phyloP scores from a whole-genome alignment of 2,888 invertebrate species.

The Lithophane leautieri region DNA sequence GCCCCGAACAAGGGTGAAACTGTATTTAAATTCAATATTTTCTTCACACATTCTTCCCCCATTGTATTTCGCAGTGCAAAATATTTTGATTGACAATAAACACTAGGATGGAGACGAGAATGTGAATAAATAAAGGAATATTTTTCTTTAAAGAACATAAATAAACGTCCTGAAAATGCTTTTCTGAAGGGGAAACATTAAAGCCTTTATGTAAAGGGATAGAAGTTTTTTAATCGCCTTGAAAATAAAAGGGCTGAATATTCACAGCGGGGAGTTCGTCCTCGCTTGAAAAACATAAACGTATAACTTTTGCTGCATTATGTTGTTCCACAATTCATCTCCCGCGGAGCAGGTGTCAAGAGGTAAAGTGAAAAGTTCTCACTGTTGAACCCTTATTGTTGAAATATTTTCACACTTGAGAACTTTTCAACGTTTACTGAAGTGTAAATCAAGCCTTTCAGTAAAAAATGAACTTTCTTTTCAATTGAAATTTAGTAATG shows the following conservation, averaged over 20 bases:
- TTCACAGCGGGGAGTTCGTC: slow-evolving; percentile 62
- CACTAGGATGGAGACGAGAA: slow-evolving; percentile 65
- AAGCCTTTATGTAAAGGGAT: slow-evolving; percentile 72
- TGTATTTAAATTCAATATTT: slow-evolving; percentile 68
- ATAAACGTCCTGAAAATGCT: slow-evolving; percentile 61
- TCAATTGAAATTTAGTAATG: slow-evolving; percentile 82
- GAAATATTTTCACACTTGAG: slow-evolving; percentile 76
- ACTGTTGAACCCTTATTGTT: slow-evolving; percentile 78
- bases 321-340: slow-evolving; percentile 80
- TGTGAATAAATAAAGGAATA: slow-evolving; percentile 67
- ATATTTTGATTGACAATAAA: slow-evolving; percentile 77
- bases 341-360: slow-evolving; percentile 79
- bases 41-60: slow-evolving; percentile 63
- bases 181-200: slow-evolving; percentile 70
- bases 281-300: slow-evolving; percentile 69
- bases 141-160: slow-evolving; percentile 50
- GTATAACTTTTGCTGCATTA: slow-evolving; percentile 67
- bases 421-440: slow-evolving; percentile 58
- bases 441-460: slow-evolving; percentile 61
- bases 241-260: slow-evolving; percentile 75
- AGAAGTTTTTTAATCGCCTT: slow-evolving; percentile 82
- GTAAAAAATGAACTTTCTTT: slow-evolving; percentile 64
- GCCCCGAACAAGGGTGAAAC: slow-evolving; percentile 54
- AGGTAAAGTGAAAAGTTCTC: slow-evolving; percentile 80
- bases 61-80: slow-evolving; percentile 61